These are phyloP conservation scores for Pristiophorus japonicus DNA, from an alignment of 2,113 vertebrate species.

Conservation along the genomic window DNA sequence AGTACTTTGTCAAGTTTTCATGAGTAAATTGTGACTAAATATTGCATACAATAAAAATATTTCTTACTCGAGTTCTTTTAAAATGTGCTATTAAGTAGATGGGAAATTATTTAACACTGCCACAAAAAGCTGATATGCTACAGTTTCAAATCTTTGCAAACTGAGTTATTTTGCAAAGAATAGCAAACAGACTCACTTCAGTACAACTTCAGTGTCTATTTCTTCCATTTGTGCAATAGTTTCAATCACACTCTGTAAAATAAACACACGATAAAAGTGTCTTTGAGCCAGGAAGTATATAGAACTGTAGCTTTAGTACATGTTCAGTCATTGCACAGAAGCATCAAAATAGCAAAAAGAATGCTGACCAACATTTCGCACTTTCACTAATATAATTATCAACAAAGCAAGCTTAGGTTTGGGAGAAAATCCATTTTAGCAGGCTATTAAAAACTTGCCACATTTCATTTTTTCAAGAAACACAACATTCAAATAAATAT, in stretches of 20 bases:
- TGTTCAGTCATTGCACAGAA: neutral
- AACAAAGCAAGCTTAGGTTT: neutral
- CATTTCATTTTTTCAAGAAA: neutral
- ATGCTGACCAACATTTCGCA: neutral
- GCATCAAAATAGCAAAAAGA: neutral
- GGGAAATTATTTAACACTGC: neutral
- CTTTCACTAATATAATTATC: neutral
- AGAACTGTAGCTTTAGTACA: no score
- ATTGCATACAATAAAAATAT: neutral
- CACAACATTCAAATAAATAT: neutral
- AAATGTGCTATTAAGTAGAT: neutral
- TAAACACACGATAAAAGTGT: conserved; percentile 45
- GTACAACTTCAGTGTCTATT: conserved; percentile 75
- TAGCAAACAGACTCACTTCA: conserved; percentile 72
- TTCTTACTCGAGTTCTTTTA: neutral
- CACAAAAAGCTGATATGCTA: neutral
- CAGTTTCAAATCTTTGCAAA: neutral
- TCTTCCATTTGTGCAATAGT: conserved; percentile 79
- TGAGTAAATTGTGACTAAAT: neutral
- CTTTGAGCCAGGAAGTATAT: neutral
- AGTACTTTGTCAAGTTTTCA: neutral
- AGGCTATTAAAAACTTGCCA: neutral
- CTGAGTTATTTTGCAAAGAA: neutral
- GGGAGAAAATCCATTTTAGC: neutral
- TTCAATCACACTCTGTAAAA: conserved; percentile 75